Evolutionary conservation across 2,113 vertebrate species (phyloP).

Genomic region (Daboia siamensis): DNA sequence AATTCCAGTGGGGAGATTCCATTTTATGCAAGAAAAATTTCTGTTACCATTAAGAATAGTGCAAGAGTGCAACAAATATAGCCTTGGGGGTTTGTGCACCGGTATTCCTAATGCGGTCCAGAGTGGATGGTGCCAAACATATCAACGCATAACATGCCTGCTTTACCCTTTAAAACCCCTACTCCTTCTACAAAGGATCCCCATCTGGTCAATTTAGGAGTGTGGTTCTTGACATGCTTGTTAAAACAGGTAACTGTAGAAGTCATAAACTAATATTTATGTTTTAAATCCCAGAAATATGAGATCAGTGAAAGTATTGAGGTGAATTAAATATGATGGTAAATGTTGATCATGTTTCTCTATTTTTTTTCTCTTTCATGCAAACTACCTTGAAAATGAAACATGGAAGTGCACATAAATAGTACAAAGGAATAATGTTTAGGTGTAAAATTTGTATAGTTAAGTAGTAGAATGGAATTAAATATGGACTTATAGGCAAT

Average conservation of each 20-base stretch:
- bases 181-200: not conserved
- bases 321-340: not conserved
- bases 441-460: not conserved
- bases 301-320: not conserved
- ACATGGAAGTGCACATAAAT: not conserved
- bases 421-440: not conserved
- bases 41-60: not conserved
- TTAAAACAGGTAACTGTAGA: not conserved
- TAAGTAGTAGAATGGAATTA: not conserved
- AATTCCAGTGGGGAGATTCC: not conserved
- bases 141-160: not conserved
- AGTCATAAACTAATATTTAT: not conserved
- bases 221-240: not conserved
- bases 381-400: not conserved
- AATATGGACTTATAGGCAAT: slow-evolving; percentile 1
- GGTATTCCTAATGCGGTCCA: not conserved
- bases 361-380: not conserved
- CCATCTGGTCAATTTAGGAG: not conserved
- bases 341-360: not conserved
- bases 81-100: not conserved
- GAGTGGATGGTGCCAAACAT: not conserved
- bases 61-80: not conserved
- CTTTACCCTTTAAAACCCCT: not conserved
- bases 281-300: not conserved
- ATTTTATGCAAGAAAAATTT: not conserved